These are phyloP conservation scores for Lasiurus cinereus DNA, from an alignment of 2,113 vertebrate genomes.

Conservation along the genomic window DNA sequence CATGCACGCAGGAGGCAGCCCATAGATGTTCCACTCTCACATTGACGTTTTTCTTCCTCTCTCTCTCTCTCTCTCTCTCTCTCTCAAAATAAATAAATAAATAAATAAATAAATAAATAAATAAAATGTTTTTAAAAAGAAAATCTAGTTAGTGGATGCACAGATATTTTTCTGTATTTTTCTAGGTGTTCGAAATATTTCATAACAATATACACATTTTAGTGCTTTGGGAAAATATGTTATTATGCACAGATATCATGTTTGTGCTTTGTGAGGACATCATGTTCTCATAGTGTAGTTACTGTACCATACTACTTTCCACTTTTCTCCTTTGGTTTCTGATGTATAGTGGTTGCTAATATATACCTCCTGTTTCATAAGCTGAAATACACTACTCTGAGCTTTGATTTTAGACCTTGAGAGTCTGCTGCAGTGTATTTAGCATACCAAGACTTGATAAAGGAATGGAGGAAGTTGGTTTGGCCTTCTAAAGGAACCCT, in stretches of 20 bases:
- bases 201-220: neutral
- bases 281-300: neutral
- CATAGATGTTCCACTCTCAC: too few relatives aligned
- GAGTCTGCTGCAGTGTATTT: neutral
- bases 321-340: neutral
- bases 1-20: too few relatives aligned
- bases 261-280: neutral
- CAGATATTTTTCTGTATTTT: neutral
- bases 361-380: neutral
- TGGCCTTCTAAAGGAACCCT: neutral
- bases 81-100: too few relatives aligned
- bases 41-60: too few relatives aligned
- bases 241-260: neutral
- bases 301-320: neutral
- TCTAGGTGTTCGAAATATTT: neutral
- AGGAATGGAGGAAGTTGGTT: neutral
- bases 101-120: too few relatives aligned
- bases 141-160: neutral
- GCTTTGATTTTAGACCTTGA: conserved; percentile 18
- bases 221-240: neutral
- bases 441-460: neutral
- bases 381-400: neutral
- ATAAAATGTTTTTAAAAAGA: neutral
- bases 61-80: too few relatives aligned
- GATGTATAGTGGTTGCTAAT: neutral